Evolutionary conservation across 1,140 invertebrate species (phyloP).

Genomic region (Arion vulgaris): DNA sequence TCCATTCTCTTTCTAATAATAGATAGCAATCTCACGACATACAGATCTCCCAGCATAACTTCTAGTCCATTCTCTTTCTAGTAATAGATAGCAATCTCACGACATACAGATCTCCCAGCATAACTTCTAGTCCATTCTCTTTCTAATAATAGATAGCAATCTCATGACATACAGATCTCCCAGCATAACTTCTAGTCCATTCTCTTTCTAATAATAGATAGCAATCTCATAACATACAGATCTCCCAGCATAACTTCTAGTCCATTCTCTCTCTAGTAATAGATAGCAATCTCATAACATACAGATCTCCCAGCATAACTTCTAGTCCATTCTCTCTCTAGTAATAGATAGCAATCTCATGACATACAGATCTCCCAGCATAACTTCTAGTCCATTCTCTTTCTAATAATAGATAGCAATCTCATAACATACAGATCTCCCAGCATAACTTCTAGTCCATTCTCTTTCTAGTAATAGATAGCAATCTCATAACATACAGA

Average conservation of each 20-base stretch:
- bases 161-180: constrained; percentile 82
- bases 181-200: constrained; percentile 90
- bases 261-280: no score
- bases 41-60: constrained; percentile 91
- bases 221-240: constrained; percentile 15
- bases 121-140: constrained; percentile 84
- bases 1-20: constrained; percentile 69
- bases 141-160: no score
- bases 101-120: constrained; percentile 93
- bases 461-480: background rate
- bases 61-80: constrained; percentile 78
- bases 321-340: constrained; percentile 79
- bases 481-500: no score
- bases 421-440: no score
- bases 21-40: constrained; percentile 70
- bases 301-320: constrained; percentile 93
- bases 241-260: no score
- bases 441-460: no score
- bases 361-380: no score
- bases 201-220: constrained; percentile 58
- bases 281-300: no score
- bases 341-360: constrained; percentile 20
- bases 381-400: no score
- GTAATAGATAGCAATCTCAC: no score
- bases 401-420: no score